Conservation (phyloP, 2,113 vertebrate species). For the Eulacestoma nigropectus region DNA sequence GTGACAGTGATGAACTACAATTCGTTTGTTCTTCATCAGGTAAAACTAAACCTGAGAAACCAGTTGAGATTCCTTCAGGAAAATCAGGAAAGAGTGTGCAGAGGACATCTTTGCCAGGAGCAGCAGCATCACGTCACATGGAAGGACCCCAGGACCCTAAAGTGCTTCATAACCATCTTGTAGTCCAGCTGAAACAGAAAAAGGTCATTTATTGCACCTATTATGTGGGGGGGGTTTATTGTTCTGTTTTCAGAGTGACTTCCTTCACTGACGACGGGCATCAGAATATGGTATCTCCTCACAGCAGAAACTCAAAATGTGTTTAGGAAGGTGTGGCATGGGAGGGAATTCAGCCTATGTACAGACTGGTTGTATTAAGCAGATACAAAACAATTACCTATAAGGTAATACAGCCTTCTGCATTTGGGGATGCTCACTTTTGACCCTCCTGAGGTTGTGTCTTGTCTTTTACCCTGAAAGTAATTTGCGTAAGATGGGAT, state of each 20-base stretch:
- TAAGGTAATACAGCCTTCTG: background rate
- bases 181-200: slow-evolving; percentile 83
- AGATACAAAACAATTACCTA: background rate
- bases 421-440: background rate
- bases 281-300: background rate
- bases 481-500: background rate
- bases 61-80: background rate
- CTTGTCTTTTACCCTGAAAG: background rate
- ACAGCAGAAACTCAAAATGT: background rate
- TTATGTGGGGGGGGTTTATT: background rate
- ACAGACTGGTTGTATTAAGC: background rate
- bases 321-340: background rate
- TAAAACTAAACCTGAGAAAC: slow-evolving; percentile 45
- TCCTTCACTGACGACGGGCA: rapidly evolving
- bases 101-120: slow-evolving; percentile 61
- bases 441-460: background rate
- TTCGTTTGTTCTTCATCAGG: slow-evolving; percentile 40
- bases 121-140: slow-evolving; percentile 1
- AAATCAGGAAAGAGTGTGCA: slow-evolving; percentile 33
- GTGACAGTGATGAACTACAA: slow-evolving; percentile 47
- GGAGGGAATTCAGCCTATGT: background rate
- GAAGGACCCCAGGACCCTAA: background rate
- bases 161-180: slow-evolving; percentile 68
- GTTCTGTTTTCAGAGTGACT: background rate
- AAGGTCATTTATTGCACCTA: slow-evolving; percentile 71